phyloP scores from a whole-genome alignment of 2,888 invertebrate species.

The Acanthosepion pharaonis region DNA sequence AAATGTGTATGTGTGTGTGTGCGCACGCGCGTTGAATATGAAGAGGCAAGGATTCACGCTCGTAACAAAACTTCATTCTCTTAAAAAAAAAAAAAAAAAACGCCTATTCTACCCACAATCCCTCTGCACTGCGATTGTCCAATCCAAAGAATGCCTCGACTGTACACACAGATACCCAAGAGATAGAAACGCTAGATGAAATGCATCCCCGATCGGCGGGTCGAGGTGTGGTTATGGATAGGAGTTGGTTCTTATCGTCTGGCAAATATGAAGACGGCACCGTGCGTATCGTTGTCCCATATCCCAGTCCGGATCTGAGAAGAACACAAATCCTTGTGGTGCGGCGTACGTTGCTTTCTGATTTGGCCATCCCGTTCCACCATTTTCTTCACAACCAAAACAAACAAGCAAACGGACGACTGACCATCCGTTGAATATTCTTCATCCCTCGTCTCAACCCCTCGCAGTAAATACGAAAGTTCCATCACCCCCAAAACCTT shows the following conservation, averaged over 20 bases:
- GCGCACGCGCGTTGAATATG: no score
- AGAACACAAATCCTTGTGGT: not conserved
- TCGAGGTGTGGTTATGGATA: not conserved
- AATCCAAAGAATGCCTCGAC: not conserved
- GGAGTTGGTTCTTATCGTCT: not conserved
- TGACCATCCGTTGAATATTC: not conserved
- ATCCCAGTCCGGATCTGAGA: not conserved
- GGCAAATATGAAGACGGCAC: not conserved
- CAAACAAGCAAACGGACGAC: not conserved
- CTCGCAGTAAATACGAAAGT: not conserved
- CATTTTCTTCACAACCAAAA: not conserved
- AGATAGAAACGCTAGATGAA: slow-evolving; percentile 16
- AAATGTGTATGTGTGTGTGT: no score
- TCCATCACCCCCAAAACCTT: not conserved
- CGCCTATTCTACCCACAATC: not conserved
- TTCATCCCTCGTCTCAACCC: not conserved
- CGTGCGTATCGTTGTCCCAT: not conserved
- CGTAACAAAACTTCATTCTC: not conserved
- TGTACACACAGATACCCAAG: not conserved
- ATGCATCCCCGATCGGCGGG: not conserved
- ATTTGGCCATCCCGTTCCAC: not conserved
- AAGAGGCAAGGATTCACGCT: not conserved
- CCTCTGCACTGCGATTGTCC: not conserved
- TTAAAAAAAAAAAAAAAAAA: not conserved
- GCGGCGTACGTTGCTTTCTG: not conserved